These are phyloP conservation scores for Barbus barbus DNA, from an alignment of 2,113 vertebrate species.

Conservation along the genomic window DNA sequence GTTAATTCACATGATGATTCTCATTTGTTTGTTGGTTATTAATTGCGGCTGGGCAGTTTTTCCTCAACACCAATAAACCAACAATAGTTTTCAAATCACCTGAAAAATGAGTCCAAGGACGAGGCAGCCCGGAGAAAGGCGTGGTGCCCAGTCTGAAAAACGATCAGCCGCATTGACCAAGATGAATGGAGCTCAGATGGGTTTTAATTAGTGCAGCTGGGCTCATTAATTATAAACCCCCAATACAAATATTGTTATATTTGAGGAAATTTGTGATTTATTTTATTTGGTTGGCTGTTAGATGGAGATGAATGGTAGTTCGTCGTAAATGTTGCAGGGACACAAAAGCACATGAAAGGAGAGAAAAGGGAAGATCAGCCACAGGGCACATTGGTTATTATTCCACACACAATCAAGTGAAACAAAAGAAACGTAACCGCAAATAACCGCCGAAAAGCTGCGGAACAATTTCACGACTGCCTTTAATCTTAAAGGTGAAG, in stretches of 20 bases:
- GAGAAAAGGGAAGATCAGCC: conserved; percentile 63
- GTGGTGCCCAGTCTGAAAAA: conserved; percentile 78
- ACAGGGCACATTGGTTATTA: conserved; percentile 78
- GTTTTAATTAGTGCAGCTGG: conserved; percentile 99
- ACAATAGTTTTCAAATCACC: conserved; percentile 76
- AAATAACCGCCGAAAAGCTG: conserved; percentile 43
- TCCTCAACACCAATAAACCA: conserved; percentile 73
- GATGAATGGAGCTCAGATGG: conserved; percentile 99
- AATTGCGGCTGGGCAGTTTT: conserved; percentile 69
- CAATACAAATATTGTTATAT: conserved; percentile 99
- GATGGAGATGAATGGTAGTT: conserved; percentile 98
- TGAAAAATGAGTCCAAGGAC: conserved; percentile 84
- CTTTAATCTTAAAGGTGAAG: conserved; percentile 40
- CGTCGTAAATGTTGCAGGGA: conserved; percentile 81
- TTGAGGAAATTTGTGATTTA: conserved; percentile 99
- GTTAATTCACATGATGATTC: conserved; percentile 48
- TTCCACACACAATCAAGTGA: conserved; percentile 78
- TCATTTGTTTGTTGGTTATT: conserved; percentile 65
- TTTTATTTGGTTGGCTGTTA: conserved; percentile 93
- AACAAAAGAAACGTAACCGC: conserved; percentile 69
- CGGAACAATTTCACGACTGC: conserved; percentile 19
- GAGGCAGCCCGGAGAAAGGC: conserved; percentile 73
- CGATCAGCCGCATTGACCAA: conserved; percentile 85
- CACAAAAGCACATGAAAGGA: conserved; percentile 69
- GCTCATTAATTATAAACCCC: conserved; percentile 94